These are phyloP conservation scores for Ethmia dodecea DNA, from an alignment of 2,888 invertebrate species.

Conservation along the genomic window DNA sequence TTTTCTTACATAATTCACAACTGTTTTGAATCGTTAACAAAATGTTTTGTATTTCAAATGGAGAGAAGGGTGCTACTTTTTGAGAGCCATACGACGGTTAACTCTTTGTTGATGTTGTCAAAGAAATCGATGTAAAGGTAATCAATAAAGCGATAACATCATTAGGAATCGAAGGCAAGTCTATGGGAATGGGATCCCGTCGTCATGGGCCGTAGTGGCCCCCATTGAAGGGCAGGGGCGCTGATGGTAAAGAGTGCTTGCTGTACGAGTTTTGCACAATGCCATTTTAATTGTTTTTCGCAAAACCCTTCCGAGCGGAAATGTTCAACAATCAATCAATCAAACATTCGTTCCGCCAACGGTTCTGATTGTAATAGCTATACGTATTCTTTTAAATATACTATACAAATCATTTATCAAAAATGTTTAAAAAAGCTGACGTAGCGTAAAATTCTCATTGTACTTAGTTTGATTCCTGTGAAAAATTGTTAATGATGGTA, in stretches of 20 bases:
- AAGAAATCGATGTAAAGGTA: slow-evolving; percentile 27
- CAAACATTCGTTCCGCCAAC: slow-evolving; percentile 60
- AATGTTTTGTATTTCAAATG: slow-evolving; percentile 18
- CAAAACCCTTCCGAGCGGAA: slow-evolving; percentile 45
- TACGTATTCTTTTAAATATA: slow-evolving; percentile 26
- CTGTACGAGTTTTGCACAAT: slow-evolving; percentile 54
- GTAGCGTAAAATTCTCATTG: slow-evolving; percentile 25
- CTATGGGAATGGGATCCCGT: slow-evolving; percentile 47
- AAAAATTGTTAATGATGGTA: too few relatives aligned
- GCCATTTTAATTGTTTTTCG: slow-evolving; percentile 58
- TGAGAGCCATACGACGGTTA: slow-evolving; percentile 34
- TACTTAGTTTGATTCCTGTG: too few relatives aligned
- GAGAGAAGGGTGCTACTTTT: not conserved
- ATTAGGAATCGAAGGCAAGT: slow-evolving; percentile 57
- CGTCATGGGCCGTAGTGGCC: slow-evolving; percentile 30
- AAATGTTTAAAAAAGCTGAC: slow-evolving; percentile 15
- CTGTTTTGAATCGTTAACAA: slow-evolving; percentile 20
- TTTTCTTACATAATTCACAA: slow-evolving; percentile 33
- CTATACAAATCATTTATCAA: slow-evolving; percentile 41
- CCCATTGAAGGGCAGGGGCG: slow-evolving; percentile 33
- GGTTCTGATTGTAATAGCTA: slow-evolving; percentile 30
- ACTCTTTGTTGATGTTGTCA: slow-evolving; percentile 44
- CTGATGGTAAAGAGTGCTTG: slow-evolving; percentile 36
- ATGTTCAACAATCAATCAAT: slow-evolving; percentile 53
- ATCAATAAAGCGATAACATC: slow-evolving; percentile 52